Percentiles rank a stretch among this genome's conserved stretches.
These are phyloP conservation scores for Synergus japonicus DNA, from an alignment of 2,888 invertebrate species.

Conservation along the genomic window DNA sequence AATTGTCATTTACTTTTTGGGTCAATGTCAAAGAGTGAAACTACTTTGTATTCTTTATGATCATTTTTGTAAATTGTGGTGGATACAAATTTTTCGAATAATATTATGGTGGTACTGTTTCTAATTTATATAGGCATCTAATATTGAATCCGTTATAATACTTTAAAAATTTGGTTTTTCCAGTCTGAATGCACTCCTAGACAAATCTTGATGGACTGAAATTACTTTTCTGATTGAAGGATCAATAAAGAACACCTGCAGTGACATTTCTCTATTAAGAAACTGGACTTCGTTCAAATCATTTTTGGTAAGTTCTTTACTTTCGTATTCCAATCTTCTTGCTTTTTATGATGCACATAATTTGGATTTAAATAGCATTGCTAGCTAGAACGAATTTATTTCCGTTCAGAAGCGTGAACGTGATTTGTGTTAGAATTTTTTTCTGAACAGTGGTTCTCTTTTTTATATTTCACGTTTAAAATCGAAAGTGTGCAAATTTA, in stretches of 20 bases:
- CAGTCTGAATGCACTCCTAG: background rate
- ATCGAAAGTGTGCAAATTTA: constrained; percentile 32
- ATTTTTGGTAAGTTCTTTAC: background rate
- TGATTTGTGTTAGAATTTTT: constrained; percentile 29
- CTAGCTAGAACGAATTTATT: constrained; percentile 18
- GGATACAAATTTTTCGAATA: no score
- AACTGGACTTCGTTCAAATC: background rate
- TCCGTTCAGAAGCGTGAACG: constrained; percentile 4
- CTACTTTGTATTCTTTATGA: no score
- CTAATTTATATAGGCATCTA: background rate
- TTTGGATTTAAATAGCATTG: constrained; percentile 16
- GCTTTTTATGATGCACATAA: background rate
- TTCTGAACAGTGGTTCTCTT: background rate
- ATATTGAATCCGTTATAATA: background rate
- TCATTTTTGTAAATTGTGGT: no score
- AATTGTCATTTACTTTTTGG: background rate
- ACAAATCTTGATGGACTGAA: background rate
- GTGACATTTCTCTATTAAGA: background rate
- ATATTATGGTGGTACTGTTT: no score
- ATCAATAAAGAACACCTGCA: background rate
- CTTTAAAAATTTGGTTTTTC: background rate
- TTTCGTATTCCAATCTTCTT: constrained; percentile 5
- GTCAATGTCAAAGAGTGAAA: background rate
- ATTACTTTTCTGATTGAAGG: background rate
- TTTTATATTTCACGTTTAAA: background rate